phyloP scores from a whole-genome alignment of 2,113 vertebrate genomes.

The Phalacrocorax brasilianus region DNA sequence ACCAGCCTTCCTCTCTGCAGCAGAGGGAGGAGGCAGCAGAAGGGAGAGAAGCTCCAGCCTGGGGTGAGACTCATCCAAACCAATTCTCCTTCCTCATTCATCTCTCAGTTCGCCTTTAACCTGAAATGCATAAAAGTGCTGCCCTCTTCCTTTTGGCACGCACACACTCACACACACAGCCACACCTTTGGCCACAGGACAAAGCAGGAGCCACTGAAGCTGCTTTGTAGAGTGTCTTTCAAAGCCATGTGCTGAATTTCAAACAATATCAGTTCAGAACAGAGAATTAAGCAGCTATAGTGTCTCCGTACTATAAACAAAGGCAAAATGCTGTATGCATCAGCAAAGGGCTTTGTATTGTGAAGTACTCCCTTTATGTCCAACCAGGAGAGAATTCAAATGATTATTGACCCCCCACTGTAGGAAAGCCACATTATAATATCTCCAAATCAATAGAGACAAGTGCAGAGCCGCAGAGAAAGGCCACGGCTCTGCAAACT shows the following conservation, averaged over 20 bases:
- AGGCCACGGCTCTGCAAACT: conserved; percentile 10
- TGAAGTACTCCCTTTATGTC: conserved; percentile 27
- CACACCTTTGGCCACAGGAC: neutral
- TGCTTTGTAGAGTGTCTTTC: neutral
- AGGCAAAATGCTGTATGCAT: conserved; percentile 20
- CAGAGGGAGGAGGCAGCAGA: neutral
- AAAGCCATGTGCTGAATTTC: neutral
- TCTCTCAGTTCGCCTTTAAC: neutral
- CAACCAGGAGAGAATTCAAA: conserved; percentile 34
- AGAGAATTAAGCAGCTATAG: neutral
- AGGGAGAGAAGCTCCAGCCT: neutral
- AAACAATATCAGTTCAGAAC: neutral
- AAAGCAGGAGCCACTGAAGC: neutral
- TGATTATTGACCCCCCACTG: conserved; percentile 43
- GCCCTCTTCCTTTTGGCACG: neutral
- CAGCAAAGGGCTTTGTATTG: conserved; percentile 44
- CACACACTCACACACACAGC: neutral
- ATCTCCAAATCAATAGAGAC: conserved; percentile 45
- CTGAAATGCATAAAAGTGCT: neutral
- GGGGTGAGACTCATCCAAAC: neutral
- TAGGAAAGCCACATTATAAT: conserved; percentile 45
- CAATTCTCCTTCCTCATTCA: neutral
- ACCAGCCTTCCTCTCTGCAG: neutral
- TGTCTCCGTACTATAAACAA: conserved; percentile 4
- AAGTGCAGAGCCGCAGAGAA: neutral